Evolutionary conservation across 1,140 invertebrate genomes (phyloP).

Genomic region (Papilio polytes): DNA sequence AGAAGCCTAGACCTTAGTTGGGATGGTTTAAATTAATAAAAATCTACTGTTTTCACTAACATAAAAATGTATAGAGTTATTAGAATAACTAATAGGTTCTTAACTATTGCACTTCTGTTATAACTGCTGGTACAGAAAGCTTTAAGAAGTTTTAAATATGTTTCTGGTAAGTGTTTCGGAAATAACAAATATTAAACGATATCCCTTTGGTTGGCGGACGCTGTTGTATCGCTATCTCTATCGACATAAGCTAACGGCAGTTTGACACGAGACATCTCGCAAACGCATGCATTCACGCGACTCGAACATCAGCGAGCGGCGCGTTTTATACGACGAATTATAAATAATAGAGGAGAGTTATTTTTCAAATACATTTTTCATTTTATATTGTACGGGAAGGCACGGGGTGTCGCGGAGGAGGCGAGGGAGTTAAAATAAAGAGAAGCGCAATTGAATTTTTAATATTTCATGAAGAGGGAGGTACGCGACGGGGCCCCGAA

Average conservation of each 20-base stretch:
- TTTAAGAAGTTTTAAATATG: not conserved
- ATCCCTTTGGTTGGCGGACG: not conserved
- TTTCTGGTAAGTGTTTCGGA: not conserved
- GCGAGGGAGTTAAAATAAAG: constrained; percentile 82
- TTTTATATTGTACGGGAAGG: constrained; percentile 81
- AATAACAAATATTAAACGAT: not conserved
- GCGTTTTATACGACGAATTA: constrained; percentile 76
- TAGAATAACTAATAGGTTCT: no score
- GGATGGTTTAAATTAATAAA: no score
- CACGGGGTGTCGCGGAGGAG: constrained; percentile 65
- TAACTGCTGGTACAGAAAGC: not conserved
- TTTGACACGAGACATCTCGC: constrained; percentile 15
- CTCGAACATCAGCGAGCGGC: constrained; percentile 42
- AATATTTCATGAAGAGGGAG: constrained; percentile 84
- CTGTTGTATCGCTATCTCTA: not conserved
- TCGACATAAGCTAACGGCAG: not conserved
- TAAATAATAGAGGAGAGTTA: constrained; percentile 83
- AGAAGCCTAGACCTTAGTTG: no score
- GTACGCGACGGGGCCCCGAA: constrained; percentile 62
- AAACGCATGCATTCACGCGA: constrained; percentile 22
- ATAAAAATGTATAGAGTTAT: no score
- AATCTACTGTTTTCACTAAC: no score
- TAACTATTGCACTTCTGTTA: no score
- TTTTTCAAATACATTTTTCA: constrained; percentile 84
- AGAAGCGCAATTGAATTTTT: constrained; percentile 85